Base-by-base conservation (phyloP, 30 jellyfish, hydroid and myxozoan genomes). In the Sanderia malayensis region DNA sequence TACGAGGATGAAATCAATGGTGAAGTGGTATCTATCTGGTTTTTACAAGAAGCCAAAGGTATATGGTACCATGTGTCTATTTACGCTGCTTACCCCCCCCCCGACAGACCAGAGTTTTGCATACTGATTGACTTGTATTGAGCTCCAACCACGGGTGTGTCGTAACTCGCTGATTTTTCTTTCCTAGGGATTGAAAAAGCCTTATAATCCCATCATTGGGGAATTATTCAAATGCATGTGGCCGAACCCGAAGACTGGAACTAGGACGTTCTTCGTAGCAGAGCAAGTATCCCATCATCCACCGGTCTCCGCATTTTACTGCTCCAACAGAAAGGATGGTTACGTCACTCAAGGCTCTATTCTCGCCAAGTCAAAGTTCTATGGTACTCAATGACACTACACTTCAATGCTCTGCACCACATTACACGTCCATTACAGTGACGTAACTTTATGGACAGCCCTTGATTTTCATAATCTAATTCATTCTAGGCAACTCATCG, bases 251-350 rank as follows among this genome's bases (percentile, higher is more conserved):
- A 46, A 44, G 15, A 27, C 44, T 33, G 84, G 78, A 1, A 74
- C 98, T 20, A 89, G 83, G 29, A 83, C 98, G 17, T 90, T 83
- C 87, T 90, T 83, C 79, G 44, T 90, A 2, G 98, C 98, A 0
- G 98, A 90, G 73, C 98, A 90, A 83, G 96, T 90, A 13, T 90
- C 98, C 94, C 98, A 90, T 90, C 98, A 90, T 62, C 98, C 98
- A 4, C 98, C 98, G 2, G 98, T 90, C 46, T 90, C 98, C 4
- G 98, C 96, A 19, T 90, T 90, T 71, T 90, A 90, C 81, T 90
- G 98, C 45, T 83, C 98, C 11, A 90, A 90, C 67, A 58, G 98
- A 21, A 74, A 83, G 69, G 98, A 81, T 44, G 98, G 98, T n/a
- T 90, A 64, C 60, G 94, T 90, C 62, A 71, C 89, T 1, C 69